phyloP scores from a whole-genome alignment of 2,113 vertebrate genomes.

The Copsychus sechellarum region DNA sequence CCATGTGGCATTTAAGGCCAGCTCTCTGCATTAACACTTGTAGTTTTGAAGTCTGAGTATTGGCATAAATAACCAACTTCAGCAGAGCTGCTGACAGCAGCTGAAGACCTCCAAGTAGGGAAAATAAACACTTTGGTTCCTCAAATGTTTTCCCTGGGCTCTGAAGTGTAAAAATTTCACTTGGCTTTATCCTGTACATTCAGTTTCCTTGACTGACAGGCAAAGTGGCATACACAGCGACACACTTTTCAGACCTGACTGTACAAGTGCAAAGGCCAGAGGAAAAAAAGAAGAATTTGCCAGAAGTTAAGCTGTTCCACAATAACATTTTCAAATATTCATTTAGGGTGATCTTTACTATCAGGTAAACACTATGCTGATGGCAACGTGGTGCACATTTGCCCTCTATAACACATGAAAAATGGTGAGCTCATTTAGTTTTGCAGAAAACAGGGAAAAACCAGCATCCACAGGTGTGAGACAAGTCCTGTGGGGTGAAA shows the following conservation, averaged over 20 bases:
- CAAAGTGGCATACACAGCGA: not conserved
- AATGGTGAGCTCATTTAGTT: not conserved
- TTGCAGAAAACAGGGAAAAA: not conserved
- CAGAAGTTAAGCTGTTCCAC: not conserved
- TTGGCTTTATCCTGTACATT: not conserved
- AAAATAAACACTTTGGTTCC: not conserved
- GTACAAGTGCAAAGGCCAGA: not conserved
- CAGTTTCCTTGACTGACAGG: not conserved
- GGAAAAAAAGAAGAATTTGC: not conserved
- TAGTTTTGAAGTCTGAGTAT: not conserved
- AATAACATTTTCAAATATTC: not conserved
- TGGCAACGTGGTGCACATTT: not conserved
- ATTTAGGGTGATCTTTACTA: not conserved
- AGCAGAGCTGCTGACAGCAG: not conserved
- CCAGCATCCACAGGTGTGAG: accelerated
- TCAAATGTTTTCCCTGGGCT: not conserved
- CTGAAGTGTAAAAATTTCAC: not conserved
- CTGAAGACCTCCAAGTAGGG: not conserved
- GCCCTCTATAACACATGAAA: not conserved
- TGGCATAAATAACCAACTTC: not conserved
- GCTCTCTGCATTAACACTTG: not conserved
- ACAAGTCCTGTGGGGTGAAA: not conserved
- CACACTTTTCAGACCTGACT: not conserved
- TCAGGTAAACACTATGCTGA: not conserved
- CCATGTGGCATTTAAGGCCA: not conserved